These are phyloP conservation scores for Norana najaformis DNA, from an alignment of 2,888 invertebrate genomes.

Conservation along the genomic window DNA sequence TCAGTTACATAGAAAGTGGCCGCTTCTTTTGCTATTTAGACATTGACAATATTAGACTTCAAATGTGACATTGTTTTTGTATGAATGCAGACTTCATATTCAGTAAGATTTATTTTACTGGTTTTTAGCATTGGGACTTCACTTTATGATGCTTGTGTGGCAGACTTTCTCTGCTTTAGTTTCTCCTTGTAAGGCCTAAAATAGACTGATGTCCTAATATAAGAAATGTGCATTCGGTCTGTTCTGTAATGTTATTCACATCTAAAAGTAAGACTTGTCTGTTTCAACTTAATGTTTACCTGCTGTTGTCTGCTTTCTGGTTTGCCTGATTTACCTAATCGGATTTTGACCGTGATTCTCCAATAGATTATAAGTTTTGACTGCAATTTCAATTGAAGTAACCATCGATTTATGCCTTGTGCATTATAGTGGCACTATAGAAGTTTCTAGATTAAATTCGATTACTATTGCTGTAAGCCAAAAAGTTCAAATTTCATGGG, in stretches of 20 bases:
- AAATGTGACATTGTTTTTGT: not conserved
- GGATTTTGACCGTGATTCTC: not conserved
- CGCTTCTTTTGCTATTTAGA: not conserved
- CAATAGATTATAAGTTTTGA: not conserved
- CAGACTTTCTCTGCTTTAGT: not conserved
- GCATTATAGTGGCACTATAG: not conserved
- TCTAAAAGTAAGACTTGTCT: not conserved
- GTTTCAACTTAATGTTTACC: not conserved
- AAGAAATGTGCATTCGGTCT: not conserved
- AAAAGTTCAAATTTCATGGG: not conserved
- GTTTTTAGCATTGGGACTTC: not conserved
- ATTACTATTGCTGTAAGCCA: not conserved
- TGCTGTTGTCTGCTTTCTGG: not conserved
- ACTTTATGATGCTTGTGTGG: not conserved
- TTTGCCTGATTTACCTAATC: not conserved
- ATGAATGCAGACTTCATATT: conserved; percentile 7
- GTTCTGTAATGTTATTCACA: not conserved
- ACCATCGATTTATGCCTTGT: not conserved
- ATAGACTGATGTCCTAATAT: not conserved
- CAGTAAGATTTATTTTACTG: not conserved
- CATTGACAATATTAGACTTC: not conserved
- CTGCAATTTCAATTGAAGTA: too few relatives aligned
- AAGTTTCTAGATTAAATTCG: not conserved
- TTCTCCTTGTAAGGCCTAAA: not conserved
- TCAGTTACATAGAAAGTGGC: not conserved